Conservation (phyloP, 1,140 invertebrate genomes). For the Myzus persicae region DNA sequence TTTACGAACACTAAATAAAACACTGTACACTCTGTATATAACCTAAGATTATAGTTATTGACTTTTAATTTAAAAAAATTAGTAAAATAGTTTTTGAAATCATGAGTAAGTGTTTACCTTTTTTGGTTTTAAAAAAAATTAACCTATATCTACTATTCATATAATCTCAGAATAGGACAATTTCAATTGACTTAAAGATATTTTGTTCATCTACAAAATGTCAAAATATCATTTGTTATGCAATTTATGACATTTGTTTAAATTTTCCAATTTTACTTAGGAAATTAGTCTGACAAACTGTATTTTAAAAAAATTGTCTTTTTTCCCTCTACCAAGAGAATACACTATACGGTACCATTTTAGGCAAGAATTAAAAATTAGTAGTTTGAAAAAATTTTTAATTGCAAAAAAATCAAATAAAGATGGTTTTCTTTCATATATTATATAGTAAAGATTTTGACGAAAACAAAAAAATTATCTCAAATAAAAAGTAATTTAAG, state of each 20-base stretch:
- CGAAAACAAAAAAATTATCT: neutral
- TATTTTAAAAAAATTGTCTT: neutral
- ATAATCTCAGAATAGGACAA: neutral
- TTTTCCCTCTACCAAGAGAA: neutral
- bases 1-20: too few species aligned
- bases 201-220: neutral
- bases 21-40: too few species aligned
- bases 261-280: neutral
- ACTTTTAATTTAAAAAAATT: too few species aligned
- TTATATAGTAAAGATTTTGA: neutral
- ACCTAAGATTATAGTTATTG: too few species aligned
- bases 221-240: neutral
- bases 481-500: neutral
- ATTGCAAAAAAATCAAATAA: neutral
- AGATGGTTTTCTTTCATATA: neutral
- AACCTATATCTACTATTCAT: too few species aligned
- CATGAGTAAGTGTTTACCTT: too few species aligned
- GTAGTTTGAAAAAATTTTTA: neutral
- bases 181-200: neutral
- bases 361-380: neutral
- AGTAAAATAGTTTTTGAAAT: too few species aligned
- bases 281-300: neutral
- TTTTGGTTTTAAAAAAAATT: too few species aligned
- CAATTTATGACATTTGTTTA: neutral
- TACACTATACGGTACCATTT: neutral